These are phyloP conservation scores for Trichechus manatus DNA, from an alignment of 2,113 vertebrate genomes.

Conservation along the genomic window DNA sequence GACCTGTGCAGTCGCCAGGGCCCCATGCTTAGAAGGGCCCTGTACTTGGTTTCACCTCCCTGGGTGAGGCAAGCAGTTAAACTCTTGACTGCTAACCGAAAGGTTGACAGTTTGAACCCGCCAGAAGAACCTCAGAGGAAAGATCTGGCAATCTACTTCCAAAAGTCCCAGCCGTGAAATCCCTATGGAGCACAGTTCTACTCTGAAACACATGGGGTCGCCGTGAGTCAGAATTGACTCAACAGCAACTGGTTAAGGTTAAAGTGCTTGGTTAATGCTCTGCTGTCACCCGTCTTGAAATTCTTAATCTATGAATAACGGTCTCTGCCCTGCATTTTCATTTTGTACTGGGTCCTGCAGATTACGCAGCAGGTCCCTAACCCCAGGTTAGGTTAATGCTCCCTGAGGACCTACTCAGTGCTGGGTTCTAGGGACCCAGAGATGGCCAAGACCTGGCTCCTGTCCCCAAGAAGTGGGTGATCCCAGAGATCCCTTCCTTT, in stretches of 20 bases:
- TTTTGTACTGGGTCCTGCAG: not conserved
- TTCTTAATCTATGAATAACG: not conserved
- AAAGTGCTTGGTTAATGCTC: not conserved
- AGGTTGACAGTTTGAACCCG: not conserved
- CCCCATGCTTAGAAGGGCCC: fast-evolving
- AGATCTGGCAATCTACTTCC: not conserved
- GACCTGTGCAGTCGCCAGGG: fast-evolving
- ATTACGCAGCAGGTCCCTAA: not conserved
- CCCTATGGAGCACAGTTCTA: not conserved
- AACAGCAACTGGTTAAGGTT: not conserved
- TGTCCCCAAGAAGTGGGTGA: not conserved
- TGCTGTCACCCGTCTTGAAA: not conserved
- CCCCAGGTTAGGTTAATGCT: not conserved
- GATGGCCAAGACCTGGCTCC: not conserved
- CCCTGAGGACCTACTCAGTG: not conserved
- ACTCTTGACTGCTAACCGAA: not conserved
- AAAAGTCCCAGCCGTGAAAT: not conserved
- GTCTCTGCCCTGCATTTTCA: not conserved
- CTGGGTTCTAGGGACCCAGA: not conserved
- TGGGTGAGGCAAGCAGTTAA: not conserved
- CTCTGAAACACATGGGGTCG: not conserved
- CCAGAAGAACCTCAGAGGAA: not conserved
- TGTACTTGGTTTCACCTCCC: not conserved
- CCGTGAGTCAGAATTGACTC: not conserved
- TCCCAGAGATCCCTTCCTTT: not conserved